Conservation (phyloP, 2,888 invertebrate genomes). For the Volucella bombylans region DNA sequence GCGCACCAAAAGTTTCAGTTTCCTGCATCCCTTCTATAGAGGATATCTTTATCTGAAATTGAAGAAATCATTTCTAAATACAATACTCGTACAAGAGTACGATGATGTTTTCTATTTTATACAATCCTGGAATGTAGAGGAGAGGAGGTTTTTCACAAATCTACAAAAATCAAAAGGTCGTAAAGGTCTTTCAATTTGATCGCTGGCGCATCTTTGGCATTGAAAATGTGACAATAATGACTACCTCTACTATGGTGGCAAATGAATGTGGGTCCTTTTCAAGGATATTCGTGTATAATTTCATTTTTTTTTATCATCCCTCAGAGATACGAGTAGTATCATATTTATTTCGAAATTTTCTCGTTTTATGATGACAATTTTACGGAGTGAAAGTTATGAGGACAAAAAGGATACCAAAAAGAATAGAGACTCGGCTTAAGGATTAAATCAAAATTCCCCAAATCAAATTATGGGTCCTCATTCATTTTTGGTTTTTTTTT, state of each 20-base stretch:
- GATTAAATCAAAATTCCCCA: constrained; percentile 26
- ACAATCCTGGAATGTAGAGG: constrained; percentile 9
- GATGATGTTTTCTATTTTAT: constrained; percentile 9
- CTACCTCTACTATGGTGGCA: neutral
- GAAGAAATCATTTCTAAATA: constrained; percentile 15
- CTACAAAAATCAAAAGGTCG: neutral
- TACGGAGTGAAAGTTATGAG: constrained; percentile 19
- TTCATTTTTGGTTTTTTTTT: too few relatives aligned
- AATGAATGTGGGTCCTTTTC: constrained; percentile 4
- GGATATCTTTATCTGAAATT: neutral
- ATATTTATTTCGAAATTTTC: constrained; percentile 3
- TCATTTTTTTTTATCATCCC: neutral
- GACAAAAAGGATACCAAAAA: neutral
- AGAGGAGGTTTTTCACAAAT: neutral
- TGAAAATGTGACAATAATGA: neutral
- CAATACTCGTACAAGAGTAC: constrained; percentile 20
- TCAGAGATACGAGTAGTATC: neutral
- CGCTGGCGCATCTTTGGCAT: neutral
- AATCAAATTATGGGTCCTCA: constrained; percentile 13
- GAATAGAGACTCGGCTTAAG: neutral
- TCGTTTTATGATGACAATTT: constrained; percentile 18
- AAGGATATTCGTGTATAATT: neutral
- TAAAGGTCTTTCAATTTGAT: constrained; percentile 26
- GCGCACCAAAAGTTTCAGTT: constrained; percentile 50
- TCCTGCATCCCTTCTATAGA: neutral